These are phyloP conservation scores for Fragariocoptes setiger DNA, from an alignment of 1,140 invertebrate species.

Conservation along the genomic window DNA sequence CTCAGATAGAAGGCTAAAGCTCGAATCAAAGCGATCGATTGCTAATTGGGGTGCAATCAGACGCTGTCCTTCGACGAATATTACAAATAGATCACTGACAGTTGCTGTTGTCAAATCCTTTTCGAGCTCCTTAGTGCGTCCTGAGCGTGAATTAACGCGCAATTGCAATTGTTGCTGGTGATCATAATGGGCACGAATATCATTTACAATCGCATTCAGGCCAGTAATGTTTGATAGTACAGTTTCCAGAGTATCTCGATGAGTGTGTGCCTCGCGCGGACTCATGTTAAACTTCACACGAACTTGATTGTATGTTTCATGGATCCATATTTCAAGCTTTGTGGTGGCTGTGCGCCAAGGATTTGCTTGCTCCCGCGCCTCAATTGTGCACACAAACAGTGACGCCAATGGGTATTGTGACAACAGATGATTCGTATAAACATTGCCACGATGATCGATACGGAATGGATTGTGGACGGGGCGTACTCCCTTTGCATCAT, in stretches of 20 bases:
- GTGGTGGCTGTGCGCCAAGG: not conserved
- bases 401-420: not conserved
- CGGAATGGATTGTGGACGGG: not conserved
- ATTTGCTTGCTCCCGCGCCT: not conserved
- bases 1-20: not conserved
- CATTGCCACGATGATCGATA: not conserved
- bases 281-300: not conserved
- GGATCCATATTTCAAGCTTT: not conserved
- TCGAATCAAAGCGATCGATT: not conserved
- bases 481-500: not conserved
- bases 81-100: not conserved
- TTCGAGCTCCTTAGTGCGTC: no score
- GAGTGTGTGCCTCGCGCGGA: not conserved
- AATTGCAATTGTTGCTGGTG: no score
- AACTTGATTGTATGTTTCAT: not conserved
- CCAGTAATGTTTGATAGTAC: not conserved
- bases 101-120: not conserved
- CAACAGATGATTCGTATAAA: not conserved
- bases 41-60: not conserved
- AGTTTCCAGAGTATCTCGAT: not conserved
- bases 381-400: not conserved
- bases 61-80: not conserved
- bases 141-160: no score
- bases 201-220: not conserved
- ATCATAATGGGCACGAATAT: no score